Evolutionary conservation across 2,888 invertebrate genomes (phyloP).

Genomic region (Calliscelio sp.): DNA sequence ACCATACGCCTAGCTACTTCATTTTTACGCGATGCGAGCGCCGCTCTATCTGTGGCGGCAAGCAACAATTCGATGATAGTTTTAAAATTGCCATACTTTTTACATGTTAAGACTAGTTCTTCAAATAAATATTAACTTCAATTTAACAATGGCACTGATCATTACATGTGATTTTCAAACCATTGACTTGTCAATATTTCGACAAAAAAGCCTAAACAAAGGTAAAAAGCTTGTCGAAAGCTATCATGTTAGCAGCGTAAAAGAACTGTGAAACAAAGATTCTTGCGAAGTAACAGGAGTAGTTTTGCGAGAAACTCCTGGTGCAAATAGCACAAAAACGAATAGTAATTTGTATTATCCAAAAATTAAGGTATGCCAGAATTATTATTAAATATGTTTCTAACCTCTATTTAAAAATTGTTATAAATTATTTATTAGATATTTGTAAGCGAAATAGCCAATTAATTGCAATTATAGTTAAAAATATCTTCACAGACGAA

Average conservation of each 20-base stretch:
- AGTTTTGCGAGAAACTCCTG: constrained; percentile 28
- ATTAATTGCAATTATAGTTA: too few species aligned
- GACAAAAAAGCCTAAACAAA: constrained; percentile 17
- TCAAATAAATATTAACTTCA: background rate
- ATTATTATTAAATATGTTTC: background rate
- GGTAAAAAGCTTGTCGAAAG: constrained; percentile 20
- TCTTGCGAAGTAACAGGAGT: background rate
- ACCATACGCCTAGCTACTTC: background rate
- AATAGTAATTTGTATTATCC: background rate
- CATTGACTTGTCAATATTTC: constrained; percentile 13
- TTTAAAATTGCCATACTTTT: background rate
- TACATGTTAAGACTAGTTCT: background rate
- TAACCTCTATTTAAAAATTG: background rate
- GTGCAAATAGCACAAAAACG: background rate
- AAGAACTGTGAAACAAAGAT: background rate
- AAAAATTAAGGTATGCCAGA: constrained; percentile 5
- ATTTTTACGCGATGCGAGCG: background rate
- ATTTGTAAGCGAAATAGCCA: background rate
- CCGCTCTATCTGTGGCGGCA: background rate
- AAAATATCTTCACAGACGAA: background rate
- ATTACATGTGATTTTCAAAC: constrained; percentile 10
- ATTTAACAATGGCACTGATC: background rate
- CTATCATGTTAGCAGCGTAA: constrained; percentile 6
- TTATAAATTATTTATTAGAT: background rate
- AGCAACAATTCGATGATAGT: too few species aligned